Evolutionary conservation across 1,140 invertebrate genomes (phyloP).

Genomic region (Adoxophyes honmai): DNA sequence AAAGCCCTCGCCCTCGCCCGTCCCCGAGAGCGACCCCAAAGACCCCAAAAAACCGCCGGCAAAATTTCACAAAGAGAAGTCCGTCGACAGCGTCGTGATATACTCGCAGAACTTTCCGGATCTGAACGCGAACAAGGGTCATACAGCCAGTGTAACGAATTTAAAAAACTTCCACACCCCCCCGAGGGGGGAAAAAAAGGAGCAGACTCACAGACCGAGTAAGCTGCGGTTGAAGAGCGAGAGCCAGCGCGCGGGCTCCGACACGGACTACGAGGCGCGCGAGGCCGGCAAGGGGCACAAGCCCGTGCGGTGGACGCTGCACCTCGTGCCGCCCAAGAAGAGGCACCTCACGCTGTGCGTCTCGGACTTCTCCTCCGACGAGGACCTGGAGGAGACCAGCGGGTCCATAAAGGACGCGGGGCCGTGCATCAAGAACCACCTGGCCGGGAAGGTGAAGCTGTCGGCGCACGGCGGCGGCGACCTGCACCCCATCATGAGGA

Average conservation of each 20-base stretch:
- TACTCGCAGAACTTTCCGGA: conserved; percentile 71
- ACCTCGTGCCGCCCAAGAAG: conserved; percentile 62
- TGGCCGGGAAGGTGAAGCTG: conserved; percentile 48
- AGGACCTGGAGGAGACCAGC: conserved; percentile 44
- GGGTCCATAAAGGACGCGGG: conserved; percentile 51
- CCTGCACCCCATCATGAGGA: conserved; percentile 59
- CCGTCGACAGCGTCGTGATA: conserved; percentile 61
- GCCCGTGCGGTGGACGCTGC: conserved; percentile 54
- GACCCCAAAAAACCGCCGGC: conserved; percentile 38
- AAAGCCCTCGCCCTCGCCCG: conserved; percentile 23
- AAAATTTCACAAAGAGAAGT: conserved; percentile 62
- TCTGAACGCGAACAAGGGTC: conserved; percentile 45
- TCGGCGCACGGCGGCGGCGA: conserved; percentile 66
- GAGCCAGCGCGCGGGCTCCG: conserved; percentile 52
- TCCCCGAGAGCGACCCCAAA: conserved; percentile 28
- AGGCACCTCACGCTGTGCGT: conserved; percentile 55
- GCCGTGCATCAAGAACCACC: conserved; percentile 48
- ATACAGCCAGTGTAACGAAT: conserved; percentile 57
- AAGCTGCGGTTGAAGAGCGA: conserved; percentile 48
- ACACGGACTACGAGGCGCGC: conserved; percentile 58
- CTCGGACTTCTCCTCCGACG: conserved; percentile 64
- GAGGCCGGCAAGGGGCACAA: conserved; percentile 45
- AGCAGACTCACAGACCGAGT: conserved; percentile 42
- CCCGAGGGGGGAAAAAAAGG: conserved; percentile 73
- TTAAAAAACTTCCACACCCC: conserved; percentile 73